Evolutionary conservation across 37 sponge, comb jelly and placozoan genomes (phyloP).

Genomic region (Ianthella basta): DNA sequence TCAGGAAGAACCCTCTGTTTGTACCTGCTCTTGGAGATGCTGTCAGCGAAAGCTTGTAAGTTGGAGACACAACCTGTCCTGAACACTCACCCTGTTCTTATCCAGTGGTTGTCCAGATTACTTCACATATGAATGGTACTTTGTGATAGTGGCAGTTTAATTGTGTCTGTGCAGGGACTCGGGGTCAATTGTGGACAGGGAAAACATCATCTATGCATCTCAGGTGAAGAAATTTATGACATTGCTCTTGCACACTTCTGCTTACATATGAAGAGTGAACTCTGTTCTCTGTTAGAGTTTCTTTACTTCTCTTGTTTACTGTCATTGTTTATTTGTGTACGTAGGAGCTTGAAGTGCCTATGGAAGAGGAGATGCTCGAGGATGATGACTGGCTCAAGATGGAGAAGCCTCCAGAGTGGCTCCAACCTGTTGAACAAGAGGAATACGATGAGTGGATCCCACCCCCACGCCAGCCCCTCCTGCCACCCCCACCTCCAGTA

Average conservation of each 20-base stretch:
- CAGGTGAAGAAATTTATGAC: no score
- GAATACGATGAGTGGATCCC: constrained; percentile 35
- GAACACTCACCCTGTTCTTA: no score
- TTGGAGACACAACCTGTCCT: background rate
- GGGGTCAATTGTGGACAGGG: constrained; percentile 22
- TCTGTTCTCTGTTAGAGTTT: no score
- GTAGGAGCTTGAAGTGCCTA: constrained; percentile 21
- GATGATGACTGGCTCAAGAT: constrained; percentile 37
- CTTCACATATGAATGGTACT: no score
- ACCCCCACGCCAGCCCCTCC: background rate
- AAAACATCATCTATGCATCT: constrained; percentile 29
- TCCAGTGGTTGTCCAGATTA: no score
- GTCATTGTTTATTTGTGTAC: background rate
- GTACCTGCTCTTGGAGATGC: constrained; percentile 34
- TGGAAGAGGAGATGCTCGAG: constrained; percentile 20
- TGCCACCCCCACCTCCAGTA: constrained; percentile 20
- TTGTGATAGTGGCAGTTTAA: no score
- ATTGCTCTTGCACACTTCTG: no score
- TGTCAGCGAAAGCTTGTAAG: constrained; percentile 24
- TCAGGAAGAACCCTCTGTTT: constrained; percentile 37
- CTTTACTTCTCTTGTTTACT: background rate
- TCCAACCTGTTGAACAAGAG: constrained; percentile 5
- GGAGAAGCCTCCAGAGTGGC: constrained; percentile 31
- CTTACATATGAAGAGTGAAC: no score
- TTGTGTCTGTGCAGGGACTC: constrained; percentile 14